Percentiles rank a stretch among this genome's conserved stretches.
Evolutionary conservation across 2,113 vertebrate genomes (phyloP).

Genomic region (Caranx ignobilis): DNA sequence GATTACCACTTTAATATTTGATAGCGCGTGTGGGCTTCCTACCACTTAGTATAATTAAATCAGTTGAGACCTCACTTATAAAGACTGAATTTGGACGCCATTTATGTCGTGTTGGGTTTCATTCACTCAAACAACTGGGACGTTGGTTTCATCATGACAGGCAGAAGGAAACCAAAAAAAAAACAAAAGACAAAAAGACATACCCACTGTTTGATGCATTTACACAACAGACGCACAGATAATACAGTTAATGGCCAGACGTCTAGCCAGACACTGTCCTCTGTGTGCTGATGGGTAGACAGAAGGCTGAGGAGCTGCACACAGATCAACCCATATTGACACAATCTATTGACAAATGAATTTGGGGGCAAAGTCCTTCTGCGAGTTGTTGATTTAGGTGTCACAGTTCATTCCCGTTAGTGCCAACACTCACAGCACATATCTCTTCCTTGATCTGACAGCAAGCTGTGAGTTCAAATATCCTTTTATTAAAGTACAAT

Average conservation of each 20-base stretch:
- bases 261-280: constrained; percentile 72
- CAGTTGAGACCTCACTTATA: constrained; percentile 64
- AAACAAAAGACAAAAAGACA: background rate
- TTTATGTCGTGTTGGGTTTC: constrained; percentile 55
- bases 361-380: constrained; percentile 86
- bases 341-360: constrained; percentile 87
- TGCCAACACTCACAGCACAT: constrained; percentile 83
- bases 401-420: constrained; percentile 83
- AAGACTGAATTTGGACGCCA: constrained; percentile 68
- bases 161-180: constrained; percentile 7
- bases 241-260: constrained; percentile 76
- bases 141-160: constrained; percentile 45
- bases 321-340: constrained; percentile 86
- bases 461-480: constrained; percentile 82
- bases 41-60: constrained; percentile 74
- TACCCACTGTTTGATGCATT: constrained; percentile 49
- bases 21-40: constrained; percentile 58
- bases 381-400: constrained; percentile 87
- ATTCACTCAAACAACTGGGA: constrained; percentile 58
- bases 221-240: constrained; percentile 71
- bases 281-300: constrained; percentile 68
- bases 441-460: constrained; percentile 81
- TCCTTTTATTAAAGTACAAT: constrained; percentile 71
- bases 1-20: constrained; percentile 64
- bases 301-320: constrained; percentile 76